Conservation (phyloP, 1,140 invertebrate genomes). For the Drosophila trapezifrons region DNA sequence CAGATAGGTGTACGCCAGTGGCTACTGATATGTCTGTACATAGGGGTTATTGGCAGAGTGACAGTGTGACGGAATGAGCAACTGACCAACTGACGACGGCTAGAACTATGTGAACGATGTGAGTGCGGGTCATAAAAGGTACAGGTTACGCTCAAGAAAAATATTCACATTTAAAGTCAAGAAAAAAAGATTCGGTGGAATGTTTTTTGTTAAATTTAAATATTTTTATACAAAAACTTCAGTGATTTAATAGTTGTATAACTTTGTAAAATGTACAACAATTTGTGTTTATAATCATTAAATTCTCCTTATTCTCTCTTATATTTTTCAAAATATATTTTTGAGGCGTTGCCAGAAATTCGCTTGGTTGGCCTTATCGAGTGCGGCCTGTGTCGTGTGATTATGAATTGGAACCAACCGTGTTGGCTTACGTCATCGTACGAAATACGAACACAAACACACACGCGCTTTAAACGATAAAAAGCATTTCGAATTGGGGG, state of each 20-base stretch:
- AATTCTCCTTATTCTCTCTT: no score
- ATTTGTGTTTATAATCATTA: no score
- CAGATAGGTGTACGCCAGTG: conserved; percentile 31
- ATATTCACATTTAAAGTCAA: no score
- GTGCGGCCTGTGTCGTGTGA: conserved; percentile 61
- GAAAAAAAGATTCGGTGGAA: no score
- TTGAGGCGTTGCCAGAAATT: background rate
- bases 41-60: conserved; percentile 11
- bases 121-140: conserved; percentile 28
- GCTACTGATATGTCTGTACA: conserved; percentile 19
- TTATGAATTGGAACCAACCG: conserved; percentile 75
- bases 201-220: background rate
- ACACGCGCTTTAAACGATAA: conserved; percentile 61
- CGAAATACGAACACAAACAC: conserved; percentile 35
- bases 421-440: conserved; percentile 75
- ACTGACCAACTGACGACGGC: conserved; percentile 43
- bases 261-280: no score
- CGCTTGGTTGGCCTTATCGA: background rate
- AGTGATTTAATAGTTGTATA: no score
- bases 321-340: background rate
- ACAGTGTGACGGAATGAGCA: conserved; percentile 24
- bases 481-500: conserved; percentile 74
- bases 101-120: conserved; percentile 42
- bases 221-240: no score
- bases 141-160: background rate